Conservation (phyloP, 1,140 invertebrate species). For the Microplitis demolitor region DNA sequence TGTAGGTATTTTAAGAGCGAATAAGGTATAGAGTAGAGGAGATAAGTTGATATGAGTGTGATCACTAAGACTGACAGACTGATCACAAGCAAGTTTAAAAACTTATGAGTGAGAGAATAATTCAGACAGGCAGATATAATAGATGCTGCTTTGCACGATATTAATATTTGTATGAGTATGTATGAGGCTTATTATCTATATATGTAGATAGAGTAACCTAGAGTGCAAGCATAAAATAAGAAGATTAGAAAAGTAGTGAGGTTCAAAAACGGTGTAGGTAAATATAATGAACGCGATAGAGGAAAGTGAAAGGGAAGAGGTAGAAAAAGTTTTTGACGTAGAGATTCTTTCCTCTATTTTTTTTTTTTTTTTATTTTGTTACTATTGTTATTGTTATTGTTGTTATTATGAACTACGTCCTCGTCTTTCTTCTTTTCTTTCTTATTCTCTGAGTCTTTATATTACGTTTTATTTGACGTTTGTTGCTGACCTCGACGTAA, state of each 20-base stretch:
- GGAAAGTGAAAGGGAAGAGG: conserved; percentile 46
- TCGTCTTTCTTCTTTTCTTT: neutral
- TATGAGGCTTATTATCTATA: too few species aligned
- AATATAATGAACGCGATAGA: conserved; percentile 32
- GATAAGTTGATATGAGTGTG: neutral
- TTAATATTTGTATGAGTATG: neutral
- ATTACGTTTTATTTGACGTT: neutral
- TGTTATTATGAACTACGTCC: neutral
- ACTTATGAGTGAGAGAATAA: neutral
- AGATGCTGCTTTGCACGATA: neutral
- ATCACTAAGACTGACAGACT: neutral
- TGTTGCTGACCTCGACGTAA: neutral
- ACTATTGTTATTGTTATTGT: too few species aligned
- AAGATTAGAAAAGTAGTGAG: neutral
- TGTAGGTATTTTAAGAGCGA: too few species aligned
- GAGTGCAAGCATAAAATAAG: neutral
- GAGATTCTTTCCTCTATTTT: conserved; percentile 17
- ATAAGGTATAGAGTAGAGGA: too few species aligned
- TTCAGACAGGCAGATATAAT: neutral
- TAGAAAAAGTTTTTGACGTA: conserved; percentile 38
- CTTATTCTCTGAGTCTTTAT: neutral
- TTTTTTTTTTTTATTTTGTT: conserved; percentile 9
- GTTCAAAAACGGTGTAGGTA: neutral
- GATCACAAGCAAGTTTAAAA: neutral
- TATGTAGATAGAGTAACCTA: neutral